phyloP scores from a whole-genome alignment of 2,888 invertebrate species.

The Bembecia ichneumoniformis region DNA sequence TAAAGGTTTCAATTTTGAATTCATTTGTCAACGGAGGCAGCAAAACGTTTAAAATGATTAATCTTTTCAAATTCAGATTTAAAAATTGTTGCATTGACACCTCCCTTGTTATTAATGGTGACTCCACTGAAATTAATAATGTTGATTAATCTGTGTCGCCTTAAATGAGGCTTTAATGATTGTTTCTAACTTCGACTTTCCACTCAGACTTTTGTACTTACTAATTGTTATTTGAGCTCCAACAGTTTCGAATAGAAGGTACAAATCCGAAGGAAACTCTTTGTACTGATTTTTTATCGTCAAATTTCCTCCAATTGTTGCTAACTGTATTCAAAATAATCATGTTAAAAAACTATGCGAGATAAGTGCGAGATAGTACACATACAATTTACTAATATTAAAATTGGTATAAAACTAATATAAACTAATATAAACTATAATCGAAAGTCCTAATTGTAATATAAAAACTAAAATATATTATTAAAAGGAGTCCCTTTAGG shows the following conservation, averaged over 20 bases:
- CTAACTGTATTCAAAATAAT: constrained; percentile 55
- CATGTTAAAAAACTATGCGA: not conserved
- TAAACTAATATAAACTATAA: too few species aligned
- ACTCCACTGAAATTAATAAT: constrained; percentile 23
- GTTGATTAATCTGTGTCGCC: too few species aligned
- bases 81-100: constrained; percentile 54
- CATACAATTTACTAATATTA: too few species aligned
- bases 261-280: constrained; percentile 81
- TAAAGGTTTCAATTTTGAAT: constrained; percentile 72
- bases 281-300: constrained; percentile 76
- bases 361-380: too few species aligned
- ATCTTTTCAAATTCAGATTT: constrained; percentile 33
- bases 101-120: constrained; percentile 14
- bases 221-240: constrained; percentile 35
- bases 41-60: constrained; percentile 61
- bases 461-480: too few species aligned
- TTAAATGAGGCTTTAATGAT: too few species aligned
- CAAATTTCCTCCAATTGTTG: constrained; percentile 79
- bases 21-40: constrained; percentile 61
- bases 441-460: too few species aligned
- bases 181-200: too few species aligned
- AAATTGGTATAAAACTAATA: too few species aligned
- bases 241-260: constrained; percentile 56
- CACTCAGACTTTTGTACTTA: constrained; percentile 15
- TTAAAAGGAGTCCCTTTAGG: too few species aligned